A percentile compares a stretch with the other conserved stretches of the same genome.
These are phyloP conservation scores for Planococcus citri DNA, from an alignment of 1,140 invertebrate species.

Conservation along the genomic window DNA sequence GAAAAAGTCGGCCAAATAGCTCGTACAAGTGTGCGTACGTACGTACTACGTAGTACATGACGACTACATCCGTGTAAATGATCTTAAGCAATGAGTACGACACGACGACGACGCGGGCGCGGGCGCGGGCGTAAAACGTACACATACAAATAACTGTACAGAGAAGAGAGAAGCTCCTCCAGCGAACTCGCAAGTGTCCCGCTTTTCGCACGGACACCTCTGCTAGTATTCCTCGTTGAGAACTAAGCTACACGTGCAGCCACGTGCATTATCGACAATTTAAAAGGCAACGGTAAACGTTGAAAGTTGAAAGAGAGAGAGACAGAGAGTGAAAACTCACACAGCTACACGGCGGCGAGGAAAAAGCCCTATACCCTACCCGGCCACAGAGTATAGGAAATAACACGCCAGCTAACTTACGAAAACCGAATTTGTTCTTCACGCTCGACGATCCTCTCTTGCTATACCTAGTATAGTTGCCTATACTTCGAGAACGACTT, in stretches of 20 bases:
- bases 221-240: neutral
- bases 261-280: neutral
- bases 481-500: neutral
- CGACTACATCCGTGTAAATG: neutral
- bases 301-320: slow-evolving; percentile 3
- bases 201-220: neutral
- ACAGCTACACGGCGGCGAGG: no score
- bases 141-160: no score
- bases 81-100: no score
- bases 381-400: no score
- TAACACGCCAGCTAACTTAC: neutral
- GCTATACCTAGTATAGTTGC: no score
- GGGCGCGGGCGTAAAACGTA: neutral
- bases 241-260: neutral
- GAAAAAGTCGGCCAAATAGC: no score
- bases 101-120: no score
- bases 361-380: neutral
- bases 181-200: no score
- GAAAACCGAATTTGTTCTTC: neutral
- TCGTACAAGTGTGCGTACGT: no score
- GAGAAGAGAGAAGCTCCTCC: no score
- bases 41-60: neutral
- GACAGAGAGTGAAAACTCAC: neutral
- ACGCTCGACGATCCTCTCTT: neutral
- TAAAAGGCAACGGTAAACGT: neutral